These are phyloP conservation scores for Stratiolaelaps scimitus DNA, from an alignment of 1,140 invertebrate species.

Conservation along the genomic window DNA sequence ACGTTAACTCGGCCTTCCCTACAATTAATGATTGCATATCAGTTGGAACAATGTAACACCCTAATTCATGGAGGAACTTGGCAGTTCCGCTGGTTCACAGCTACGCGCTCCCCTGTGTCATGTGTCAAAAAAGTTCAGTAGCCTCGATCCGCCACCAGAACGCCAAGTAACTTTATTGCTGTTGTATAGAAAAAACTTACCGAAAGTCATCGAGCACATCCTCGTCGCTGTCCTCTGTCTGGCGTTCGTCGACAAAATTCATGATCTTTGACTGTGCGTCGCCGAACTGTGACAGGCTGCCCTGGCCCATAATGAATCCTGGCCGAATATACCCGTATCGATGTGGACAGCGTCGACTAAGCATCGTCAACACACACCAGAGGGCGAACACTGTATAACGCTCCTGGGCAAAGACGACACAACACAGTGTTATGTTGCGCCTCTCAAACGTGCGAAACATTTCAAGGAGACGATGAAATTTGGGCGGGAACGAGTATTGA, in stretches of 20 bases:
- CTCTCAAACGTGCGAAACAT: background rate
- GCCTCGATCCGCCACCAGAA: too few species aligned
- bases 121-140: too few species aligned
- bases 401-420: conserved; percentile 21
- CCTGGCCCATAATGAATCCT: conserved; percentile 6
- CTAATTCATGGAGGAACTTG: too few species aligned
- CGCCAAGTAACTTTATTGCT: too few species aligned
- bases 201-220: background rate
- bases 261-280: background rate
- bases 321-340: conserved; percentile 6
- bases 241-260: conserved; percentile 10
- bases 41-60: too few species aligned
- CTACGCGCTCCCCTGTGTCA: too few species aligned
- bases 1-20: conserved; percentile 50
- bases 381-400: conserved; percentile 14
- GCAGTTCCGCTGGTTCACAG: too few species aligned
- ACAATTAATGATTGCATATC: background rate
- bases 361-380: conserved; percentile 8
- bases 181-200: background rate
- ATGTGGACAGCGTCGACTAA: background rate
- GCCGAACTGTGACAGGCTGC: conserved; percentile 31
- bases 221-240: background rate
- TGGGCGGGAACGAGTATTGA: background rate
- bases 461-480: background rate
- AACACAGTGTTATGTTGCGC: background rate